phyloP scores from a whole-genome alignment of 2,797 vertebrate species.

The Alca torda region DNA sequence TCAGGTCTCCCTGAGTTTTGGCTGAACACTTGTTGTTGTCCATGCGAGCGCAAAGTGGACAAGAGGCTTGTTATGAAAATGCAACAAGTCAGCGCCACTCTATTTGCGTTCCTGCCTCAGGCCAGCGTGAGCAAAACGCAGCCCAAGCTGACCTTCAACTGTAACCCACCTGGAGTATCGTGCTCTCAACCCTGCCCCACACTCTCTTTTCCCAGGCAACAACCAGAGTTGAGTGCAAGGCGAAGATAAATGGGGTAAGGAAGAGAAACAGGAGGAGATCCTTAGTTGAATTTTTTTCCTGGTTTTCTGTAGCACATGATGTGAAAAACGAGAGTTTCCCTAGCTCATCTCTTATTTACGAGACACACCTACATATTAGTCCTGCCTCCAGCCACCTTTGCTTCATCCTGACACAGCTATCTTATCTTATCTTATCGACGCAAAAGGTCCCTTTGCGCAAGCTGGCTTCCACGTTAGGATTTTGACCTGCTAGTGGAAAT shows the following conservation, averaged over 20 bases:
- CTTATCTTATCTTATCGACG: neutral
- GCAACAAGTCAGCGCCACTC: neutral
- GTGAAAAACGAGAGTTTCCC: neutral
- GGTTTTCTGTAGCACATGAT: neutral
- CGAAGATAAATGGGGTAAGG: neutral
- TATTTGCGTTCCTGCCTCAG: neutral
- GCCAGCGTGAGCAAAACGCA: neutral
- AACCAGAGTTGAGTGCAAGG: neutral
- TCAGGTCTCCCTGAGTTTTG: neutral
- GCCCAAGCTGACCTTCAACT: neutral
- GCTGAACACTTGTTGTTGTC: neutral
- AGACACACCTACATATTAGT: neutral
- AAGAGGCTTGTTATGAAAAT: neutral
- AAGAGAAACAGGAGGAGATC: neutral
- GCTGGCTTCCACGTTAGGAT: neutral
- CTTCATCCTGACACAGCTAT: neutral
- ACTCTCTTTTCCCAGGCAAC: accelerated
- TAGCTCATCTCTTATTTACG: neutral
- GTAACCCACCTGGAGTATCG: neutral
- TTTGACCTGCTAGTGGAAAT: neutral
- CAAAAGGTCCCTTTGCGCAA: neutral
- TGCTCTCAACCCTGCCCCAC: neutral
- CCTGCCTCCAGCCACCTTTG: neutral
- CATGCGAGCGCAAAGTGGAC: accelerated
- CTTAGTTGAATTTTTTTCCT: neutral